A percentile compares a stretch with the other conserved stretches of the same genome.
These are phyloP conservation scores for Brienomyrus brachyistius DNA, from an alignment of 2,113 vertebrate species.

Conservation along the genomic window DNA sequence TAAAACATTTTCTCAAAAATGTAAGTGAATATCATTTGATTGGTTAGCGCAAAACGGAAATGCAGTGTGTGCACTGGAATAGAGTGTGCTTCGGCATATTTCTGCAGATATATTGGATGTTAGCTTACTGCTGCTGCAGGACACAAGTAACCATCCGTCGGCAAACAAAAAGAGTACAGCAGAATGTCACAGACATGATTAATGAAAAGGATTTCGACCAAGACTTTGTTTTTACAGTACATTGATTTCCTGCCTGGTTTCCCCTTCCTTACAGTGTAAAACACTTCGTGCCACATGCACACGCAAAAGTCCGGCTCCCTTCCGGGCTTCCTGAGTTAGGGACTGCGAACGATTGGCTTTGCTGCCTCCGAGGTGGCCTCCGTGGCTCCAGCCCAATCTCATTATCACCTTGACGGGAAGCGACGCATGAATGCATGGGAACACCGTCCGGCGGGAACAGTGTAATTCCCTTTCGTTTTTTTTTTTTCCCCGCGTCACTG, in stretches of 20 bases:
- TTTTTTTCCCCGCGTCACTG: not conserved
- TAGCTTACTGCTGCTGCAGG: not conserved
- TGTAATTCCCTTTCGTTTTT: not conserved
- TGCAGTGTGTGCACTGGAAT: not conserved
- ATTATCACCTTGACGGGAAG: not conserved
- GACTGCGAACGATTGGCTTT: not conserved
- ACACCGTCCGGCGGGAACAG: not conserved
- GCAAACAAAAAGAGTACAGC: not conserved
- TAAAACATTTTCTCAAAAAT: not conserved
- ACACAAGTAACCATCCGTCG: not conserved
- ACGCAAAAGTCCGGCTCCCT: constrained; percentile 28
- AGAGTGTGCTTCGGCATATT: not conserved
- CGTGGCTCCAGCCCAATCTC: not conserved
- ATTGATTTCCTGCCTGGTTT: constrained; percentile 12
- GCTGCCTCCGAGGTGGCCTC: not conserved
- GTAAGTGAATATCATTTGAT: not conserved
- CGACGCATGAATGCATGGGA: not conserved
- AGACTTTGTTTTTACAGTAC: not conserved
- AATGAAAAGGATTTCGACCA: not conserved
- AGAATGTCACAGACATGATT: not conserved
- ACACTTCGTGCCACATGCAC: constrained; percentile 16
- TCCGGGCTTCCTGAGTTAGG: constrained; percentile 26
- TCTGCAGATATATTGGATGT: not conserved
- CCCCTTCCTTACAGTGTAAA: not conserved
- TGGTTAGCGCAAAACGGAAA: not conserved